phyloP scores from a whole-genome alignment of 2,113 vertebrate genomes.

The Hepsetus odoe region DNA sequence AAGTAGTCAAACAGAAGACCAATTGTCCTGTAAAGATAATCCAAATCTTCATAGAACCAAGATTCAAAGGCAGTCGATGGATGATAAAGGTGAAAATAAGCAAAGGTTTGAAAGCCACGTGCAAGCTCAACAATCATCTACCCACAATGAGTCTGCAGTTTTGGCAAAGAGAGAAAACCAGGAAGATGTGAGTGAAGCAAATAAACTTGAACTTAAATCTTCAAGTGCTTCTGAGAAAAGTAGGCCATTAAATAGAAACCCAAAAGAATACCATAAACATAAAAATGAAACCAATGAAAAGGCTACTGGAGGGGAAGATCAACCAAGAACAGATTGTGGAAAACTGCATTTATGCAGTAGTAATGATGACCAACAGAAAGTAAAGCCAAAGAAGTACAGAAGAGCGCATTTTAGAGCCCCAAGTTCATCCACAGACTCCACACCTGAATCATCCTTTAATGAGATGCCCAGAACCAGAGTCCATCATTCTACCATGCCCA shows the following conservation, averaged over 20 bases:
- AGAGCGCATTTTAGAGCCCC: conserved; percentile 60
- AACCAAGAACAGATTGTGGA: conserved; percentile 5
- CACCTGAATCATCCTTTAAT: conserved; percentile 68
- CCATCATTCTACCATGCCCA: conserved; percentile 40
- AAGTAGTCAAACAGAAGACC: not conserved
- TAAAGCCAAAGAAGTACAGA: conserved; percentile 67
- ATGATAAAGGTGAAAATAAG: not conserved
- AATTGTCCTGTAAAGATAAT: not conserved
- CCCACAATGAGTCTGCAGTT: not conserved
- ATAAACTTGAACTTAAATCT: not conserved
- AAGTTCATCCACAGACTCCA: conserved; percentile 70
- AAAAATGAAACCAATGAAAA: conserved; percentile 3
- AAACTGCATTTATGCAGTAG: not conserved
- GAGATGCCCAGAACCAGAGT: conserved; percentile 45
- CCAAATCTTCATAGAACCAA: not conserved
- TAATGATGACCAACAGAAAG: conserved; percentile 55
- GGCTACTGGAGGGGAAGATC: conserved; percentile 29
- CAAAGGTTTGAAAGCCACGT: not conserved
- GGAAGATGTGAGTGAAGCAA: not conserved
- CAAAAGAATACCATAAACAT: conserved; percentile 24
- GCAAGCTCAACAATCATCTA: not conserved
- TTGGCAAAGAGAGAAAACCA: conserved; percentile 1
- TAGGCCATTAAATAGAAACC: not conserved
- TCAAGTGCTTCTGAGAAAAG: not conserved
- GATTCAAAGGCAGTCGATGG: not conserved